phyloP scores from a whole-genome alignment of 1,140 invertebrate species.

The Mactra quadrangularis region DNA sequence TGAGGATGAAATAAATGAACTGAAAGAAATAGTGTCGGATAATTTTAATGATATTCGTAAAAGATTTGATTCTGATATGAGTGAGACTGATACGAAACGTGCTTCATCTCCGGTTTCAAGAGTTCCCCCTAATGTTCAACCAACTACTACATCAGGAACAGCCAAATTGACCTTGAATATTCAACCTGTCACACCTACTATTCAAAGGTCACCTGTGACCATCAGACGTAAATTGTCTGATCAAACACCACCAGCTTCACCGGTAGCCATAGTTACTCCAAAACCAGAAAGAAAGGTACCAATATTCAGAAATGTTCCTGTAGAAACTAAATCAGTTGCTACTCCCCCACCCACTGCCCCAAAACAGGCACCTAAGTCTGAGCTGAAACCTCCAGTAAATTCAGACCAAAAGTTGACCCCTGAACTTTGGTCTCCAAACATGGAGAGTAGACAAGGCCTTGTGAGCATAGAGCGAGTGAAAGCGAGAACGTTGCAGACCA shows the following conservation, averaged over 20 bases:
- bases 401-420: constrained; percentile 25
- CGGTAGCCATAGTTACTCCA: constrained; percentile 44
- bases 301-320: constrained; percentile 41
- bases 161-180: constrained; percentile 52
- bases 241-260: constrained; percentile 29
- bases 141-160: constrained; percentile 2
- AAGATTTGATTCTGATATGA: constrained; percentile 74
- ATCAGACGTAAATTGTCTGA: constrained; percentile 50
- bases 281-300: constrained; percentile 62
- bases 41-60: constrained; percentile 71
- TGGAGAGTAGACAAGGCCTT: constrained; percentile 76
- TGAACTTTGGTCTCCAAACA: constrained; percentile 79
- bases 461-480: constrained; percentile 80
- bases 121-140: neutral
- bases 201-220: constrained; percentile 31
- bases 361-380: neutral
- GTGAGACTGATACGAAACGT: constrained; percentile 64
- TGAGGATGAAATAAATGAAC: constrained; percentile 77
- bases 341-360: neutral
- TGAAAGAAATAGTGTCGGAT: constrained; percentile 72
- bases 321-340: constrained; percentile 29
- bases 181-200: constrained; percentile 36
- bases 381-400: neutral
- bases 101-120: constrained; percentile 56
- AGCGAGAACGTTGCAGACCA: constrained; percentile 79